Evolutionary conservation across 2,797 vertebrate genomes (phyloP), one percentile per base, ranked within the genome.

Genomic region (Amniataba percoides): DNA sequence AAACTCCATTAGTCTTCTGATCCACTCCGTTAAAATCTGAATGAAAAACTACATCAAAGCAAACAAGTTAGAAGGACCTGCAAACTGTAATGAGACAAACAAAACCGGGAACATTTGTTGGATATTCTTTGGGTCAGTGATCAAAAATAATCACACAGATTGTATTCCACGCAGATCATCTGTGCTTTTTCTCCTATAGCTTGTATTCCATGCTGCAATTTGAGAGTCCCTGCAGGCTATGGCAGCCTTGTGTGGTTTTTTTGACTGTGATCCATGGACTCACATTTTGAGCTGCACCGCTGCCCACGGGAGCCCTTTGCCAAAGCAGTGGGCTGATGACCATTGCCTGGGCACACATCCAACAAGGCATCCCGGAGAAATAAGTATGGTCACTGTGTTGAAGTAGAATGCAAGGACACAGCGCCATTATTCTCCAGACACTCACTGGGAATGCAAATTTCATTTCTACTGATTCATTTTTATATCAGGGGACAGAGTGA

Each of bases 271-370:
- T 90, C 87, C 86, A 92, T 82, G 71, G 74, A 80, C 80, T 89
- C 73, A 52, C 88, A 90, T 85, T 80, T 81, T 75, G 69, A 90
- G 90, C 87, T 82, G 77, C 64, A 60, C 77, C 52, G 68, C 83
- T 88, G 89, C 87, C 93, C 89, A 82, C 52, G 56, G 84, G 82
- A 89, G 78, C 74, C 81, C 79, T 13, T 53, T 84, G 89, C 92
- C 92, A 92, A 91, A 87, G 68, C 87, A 80, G 80, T 82, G 86
- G 91, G 89, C 85, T 68, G 62, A 56, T 86, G 89, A 87, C 93
- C 87, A 68, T 75, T 77, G 77, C 64, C 89, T 82, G 90, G 93
- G 93, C 90, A 52, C 51, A 0, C 43, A 0, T 89, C 93, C 92
- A 93, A 88, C 85, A 71, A 85, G 85, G 77, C 87, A 74, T 88